A percentile compares a stretch with the other conserved stretches of the same genome.
These are phyloP conservation scores for Papilio demoleus DNA, from an alignment of 2,888 invertebrate species.

Conservation along the genomic window DNA sequence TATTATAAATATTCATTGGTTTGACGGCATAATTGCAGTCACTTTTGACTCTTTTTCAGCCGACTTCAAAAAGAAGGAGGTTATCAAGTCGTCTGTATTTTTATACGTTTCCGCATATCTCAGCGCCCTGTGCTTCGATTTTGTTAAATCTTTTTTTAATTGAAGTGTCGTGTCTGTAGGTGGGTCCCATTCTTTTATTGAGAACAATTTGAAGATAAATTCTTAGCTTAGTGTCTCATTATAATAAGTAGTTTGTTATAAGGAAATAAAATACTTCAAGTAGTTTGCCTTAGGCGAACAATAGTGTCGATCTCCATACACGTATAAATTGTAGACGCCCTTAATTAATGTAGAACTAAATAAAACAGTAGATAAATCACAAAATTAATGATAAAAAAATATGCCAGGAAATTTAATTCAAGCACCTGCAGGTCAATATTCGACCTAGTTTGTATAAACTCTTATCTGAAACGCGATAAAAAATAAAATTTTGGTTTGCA, in stretches of 20 bases:
- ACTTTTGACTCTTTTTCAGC: slow-evolving; percentile 14
- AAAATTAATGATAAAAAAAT: not conserved
- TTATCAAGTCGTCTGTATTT: too few relatives aligned
- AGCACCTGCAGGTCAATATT: not conserved
- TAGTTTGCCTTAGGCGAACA: not conserved
- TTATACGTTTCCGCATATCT: too few relatives aligned
- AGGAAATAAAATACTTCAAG: not conserved
- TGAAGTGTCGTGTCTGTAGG: too few relatives aligned
- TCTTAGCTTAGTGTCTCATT: not conserved
- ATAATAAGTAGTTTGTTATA: not conserved
- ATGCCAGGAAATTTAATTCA: not conserved
- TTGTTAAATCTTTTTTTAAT: too few relatives aligned
- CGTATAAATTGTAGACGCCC: not conserved
- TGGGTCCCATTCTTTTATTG: too few relatives aligned
- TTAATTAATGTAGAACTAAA: too few relatives aligned
- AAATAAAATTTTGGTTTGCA: slow-evolving; percentile 5
- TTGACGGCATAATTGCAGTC: slow-evolving; percentile 16
- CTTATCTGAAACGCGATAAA: slow-evolving; percentile 9
- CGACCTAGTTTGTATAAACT: not conserved
- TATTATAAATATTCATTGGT: slow-evolving; percentile 42
- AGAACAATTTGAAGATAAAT: too few relatives aligned
- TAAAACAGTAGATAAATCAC: too few relatives aligned
- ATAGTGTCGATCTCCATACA: not conserved
- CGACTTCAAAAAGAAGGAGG: not conserved
- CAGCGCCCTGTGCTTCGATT: too few relatives aligned